Conservation (phyloP, 2,113 vertebrate genomes). For the Melanerpes formicivorus region DNA sequence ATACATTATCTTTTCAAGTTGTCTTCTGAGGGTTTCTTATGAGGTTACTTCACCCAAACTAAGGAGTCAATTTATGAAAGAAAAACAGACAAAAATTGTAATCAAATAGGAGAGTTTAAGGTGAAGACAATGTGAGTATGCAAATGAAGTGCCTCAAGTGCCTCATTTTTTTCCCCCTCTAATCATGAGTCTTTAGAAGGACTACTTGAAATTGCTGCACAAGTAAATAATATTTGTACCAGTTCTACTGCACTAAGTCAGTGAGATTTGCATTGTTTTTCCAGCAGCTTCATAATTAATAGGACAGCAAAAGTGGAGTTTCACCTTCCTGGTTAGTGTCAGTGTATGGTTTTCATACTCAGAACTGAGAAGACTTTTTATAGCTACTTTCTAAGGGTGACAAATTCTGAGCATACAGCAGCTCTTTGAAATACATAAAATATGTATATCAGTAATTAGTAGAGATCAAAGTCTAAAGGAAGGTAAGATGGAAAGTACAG, state of each 20-base stretch:
- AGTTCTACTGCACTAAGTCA: neutral
- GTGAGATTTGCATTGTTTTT: neutral
- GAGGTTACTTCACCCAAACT: neutral
- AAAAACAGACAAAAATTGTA: neutral
- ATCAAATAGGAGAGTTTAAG: neutral
- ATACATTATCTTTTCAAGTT: neutral
- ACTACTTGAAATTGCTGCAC: neutral
- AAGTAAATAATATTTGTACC: neutral
- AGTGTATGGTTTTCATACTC: neutral
- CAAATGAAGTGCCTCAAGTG: neutral
- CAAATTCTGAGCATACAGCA: neutral
- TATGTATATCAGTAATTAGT: neutral
- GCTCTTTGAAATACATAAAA: neutral
- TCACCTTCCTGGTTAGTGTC: neutral
- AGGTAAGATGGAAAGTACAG: neutral
- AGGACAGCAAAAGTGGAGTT: neutral
- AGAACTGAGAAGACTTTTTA: neutral
- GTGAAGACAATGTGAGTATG: neutral
- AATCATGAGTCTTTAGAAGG: neutral
- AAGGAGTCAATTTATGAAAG: neutral
- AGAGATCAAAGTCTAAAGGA: neutral
- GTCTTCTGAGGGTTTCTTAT: neutral
- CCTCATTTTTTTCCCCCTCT: neutral
- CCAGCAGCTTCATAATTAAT: neutral
- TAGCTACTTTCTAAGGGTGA: neutral